Evolutionary conservation across 2,797 vertebrate genomes (phyloP), one percentile per base, ranked within the genome.

Genomic region (Peromyscus nudipes): DNA sequence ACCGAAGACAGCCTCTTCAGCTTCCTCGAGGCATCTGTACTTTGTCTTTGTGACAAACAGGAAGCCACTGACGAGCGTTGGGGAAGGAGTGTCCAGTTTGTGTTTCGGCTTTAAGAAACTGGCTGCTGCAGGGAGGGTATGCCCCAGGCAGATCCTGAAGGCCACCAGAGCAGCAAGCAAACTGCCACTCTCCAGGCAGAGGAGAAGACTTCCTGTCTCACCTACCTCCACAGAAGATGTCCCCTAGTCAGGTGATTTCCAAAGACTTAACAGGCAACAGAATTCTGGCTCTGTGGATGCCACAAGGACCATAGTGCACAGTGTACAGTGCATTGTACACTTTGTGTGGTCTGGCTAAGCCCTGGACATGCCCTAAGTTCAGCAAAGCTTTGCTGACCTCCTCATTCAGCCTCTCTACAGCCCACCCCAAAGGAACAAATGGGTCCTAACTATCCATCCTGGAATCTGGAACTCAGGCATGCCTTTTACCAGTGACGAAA

Each of bases 401-500:
- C 57, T 88, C 31, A 31, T 69, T 80, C 88, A 57, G 43, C 31
- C 81, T 94, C 69, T 67, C 81, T 40, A 52, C 19, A 87, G 69
- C 21, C 73, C 10, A 71, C 43, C 82, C n/a, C 31, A 93, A 86
- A 65, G 60, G 80, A 91, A 83, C 16, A 92, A 34, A 55, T 6
- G n/a, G 64, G 13, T 40, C 49, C 67, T 64, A 37, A 40, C 71
- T 76, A 43, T 40, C 31, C 80, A 49, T 12, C 31, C 4, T 5
- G 67, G 57, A 46, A 60, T 62, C 37, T 5, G 6, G 57, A 49
- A 84, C 55, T 34, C 13, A 67, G 40, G 7, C 73, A 34, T 46
- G 91, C 65, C 60, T 94, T 73, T 93, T 89, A 65, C 60, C 75
- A 95, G 57, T 1, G 55, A 91, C 34, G 79, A 96, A 83, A 83